Base-by-base conservation (phyloP, 1,140 invertebrate genomes). In the Copidosoma floridanum region DNA sequence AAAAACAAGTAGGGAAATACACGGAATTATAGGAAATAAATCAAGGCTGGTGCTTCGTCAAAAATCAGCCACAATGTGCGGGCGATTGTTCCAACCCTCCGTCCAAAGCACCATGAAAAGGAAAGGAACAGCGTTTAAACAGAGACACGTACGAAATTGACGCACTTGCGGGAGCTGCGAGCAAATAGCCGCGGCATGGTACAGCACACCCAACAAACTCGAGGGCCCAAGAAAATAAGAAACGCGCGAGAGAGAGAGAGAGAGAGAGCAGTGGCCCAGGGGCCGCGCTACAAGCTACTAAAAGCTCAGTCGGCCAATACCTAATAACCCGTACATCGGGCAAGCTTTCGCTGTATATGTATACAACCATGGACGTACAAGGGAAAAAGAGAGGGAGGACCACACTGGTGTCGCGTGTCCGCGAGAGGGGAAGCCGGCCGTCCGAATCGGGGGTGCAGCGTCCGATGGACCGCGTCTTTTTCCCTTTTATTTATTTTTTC, bases 121-220 rank as follows among this genome's bases (percentile, higher is more conserved):
- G n/a, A n/a, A n/a, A n/a, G n/a, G n/a, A n/a, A n/a, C n/a, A n/a
- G n/a, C n/a, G n/a, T n/a, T n/a, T n/a, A n/a, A n/a, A n/a, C n/a
- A n/a, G 18, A 60, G 51, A 41, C 66, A 76, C 73, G 62, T 75
- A 75, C 74, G 52, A 74, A 74, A 44, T 64, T 69, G 67, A 75
- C 73, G 63, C 66, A 66, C 70, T 75, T 77, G 47, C 75, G 29
- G 29, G 29, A n/a, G n/a, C n/a, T n/a, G n/a, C n/a, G 63, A 64
- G 64, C 67, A 44, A 77, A 77, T 46, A 76, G 66, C 50, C 75
- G 74, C 46, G 70, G 72, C 75, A 77, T 76, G 68, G 29, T 32
- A 71, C 66, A n/a, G 44, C n/a, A n/a, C n/a, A n/a, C n/a, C n/a
- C n/a, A n/a, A n/a, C n/a, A n/a, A 16, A 26, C 10, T 50, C 21